phyloP scores from a whole-genome alignment of 1,140 invertebrate species.

The Globodera ellingtonae region DNA sequence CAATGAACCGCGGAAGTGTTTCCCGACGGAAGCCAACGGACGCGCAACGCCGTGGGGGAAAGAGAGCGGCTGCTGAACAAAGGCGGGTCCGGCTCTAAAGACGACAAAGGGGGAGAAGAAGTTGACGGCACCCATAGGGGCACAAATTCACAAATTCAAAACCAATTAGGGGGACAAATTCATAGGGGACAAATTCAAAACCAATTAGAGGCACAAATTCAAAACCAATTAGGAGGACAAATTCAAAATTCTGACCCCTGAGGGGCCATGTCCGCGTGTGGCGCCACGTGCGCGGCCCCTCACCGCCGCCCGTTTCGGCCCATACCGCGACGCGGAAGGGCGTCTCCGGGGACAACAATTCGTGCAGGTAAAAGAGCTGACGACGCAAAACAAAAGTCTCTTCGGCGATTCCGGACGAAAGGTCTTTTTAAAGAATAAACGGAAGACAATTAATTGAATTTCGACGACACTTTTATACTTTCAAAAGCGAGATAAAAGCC shows the following conservation, averaged over 20 bases:
- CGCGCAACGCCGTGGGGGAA: conserved; percentile 38
- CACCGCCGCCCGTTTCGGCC: conserved; percentile 64
- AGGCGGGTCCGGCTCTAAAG: conserved; percentile 59
- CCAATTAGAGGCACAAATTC: background rate
- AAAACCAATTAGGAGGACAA: background rate
- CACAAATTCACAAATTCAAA: background rate
- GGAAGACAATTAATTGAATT: conserved; percentile 27
- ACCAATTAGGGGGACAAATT: background rate
- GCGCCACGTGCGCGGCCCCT: conserved; percentile 52
- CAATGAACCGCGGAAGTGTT: conserved; percentile 38
- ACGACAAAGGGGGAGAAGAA: background rate
- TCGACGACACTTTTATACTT: conserved; percentile 33
- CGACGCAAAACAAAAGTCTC: conserved; percentile 62
- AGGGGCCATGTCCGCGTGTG: conserved; percentile 58
- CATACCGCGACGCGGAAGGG: conserved; percentile 59
- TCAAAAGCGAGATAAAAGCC: conserved; percentile 63
- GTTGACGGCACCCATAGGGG: background rate
- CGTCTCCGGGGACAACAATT: conserved; percentile 54
- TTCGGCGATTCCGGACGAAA: conserved; percentile 51
- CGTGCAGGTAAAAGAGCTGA: conserved; percentile 59
- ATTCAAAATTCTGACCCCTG: conserved; percentile 41
- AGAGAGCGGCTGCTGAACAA: conserved; percentile 45
- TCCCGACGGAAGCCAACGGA: conserved; percentile 54
- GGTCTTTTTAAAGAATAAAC: conserved; percentile 31
- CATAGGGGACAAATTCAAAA: background rate